Percentiles rank a stretch among this genome's conserved stretches.
Conservation (phyloP, 2,113 vertebrate species). For the Ellobius talpinus region DNA sequence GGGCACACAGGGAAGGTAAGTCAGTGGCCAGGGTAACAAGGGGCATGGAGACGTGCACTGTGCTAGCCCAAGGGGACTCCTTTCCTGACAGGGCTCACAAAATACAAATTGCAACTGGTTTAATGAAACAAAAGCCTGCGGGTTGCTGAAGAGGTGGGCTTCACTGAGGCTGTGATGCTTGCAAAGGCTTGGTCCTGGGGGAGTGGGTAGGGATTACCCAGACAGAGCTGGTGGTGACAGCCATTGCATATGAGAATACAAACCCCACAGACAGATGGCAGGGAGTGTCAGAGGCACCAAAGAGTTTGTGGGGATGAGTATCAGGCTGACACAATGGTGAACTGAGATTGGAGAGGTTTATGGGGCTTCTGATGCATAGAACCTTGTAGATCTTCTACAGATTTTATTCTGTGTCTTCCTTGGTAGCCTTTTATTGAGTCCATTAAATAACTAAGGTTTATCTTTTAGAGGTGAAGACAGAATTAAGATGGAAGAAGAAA, state of each 20-base stretch:
- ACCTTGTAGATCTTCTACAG: background rate
- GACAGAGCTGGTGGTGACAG: background rate
- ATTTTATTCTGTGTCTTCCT: too few relatives aligned
- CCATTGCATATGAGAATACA: background rate
- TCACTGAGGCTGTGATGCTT: background rate
- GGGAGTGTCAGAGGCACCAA: background rate
- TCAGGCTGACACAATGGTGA: background rate
- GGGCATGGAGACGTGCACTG: background rate
- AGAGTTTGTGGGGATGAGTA: background rate
- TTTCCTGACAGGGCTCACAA: background rate
- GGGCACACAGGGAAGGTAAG: constrained; percentile 96
- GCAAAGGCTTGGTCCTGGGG: background rate
- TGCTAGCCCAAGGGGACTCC: background rate
- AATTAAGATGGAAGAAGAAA: background rate
- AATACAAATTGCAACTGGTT: background rate
- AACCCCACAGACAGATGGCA: background rate
- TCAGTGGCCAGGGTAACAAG: constrained; percentile 8
- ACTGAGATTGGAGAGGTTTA: background rate
- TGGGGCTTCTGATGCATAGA: background rate
- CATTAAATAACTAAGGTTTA: background rate
- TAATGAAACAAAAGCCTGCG: background rate
- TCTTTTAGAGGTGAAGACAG: background rate
- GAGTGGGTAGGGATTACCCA: background rate
- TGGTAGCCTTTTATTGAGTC: too few relatives aligned
- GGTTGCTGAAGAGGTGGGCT: background rate